phyloP scores from a whole-genome alignment of 1,140 invertebrate species.

The Meloidogyne chitwoodi region DNA sequence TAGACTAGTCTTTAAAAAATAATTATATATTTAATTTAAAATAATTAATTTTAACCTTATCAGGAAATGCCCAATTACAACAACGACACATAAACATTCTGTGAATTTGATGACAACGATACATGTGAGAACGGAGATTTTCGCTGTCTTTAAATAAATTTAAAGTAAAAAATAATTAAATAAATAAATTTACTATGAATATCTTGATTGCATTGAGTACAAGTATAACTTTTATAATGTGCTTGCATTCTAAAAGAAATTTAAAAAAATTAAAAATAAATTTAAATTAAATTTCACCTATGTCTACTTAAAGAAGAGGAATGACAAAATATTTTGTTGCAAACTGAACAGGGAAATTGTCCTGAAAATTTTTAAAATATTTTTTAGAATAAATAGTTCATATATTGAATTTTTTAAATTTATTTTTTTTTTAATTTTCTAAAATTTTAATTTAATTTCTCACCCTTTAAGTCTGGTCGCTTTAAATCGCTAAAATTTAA shows the following conservation, averaged over 20 bases:
- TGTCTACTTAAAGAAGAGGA: constrained; percentile 58
- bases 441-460: not conserved
- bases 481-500: constrained; percentile 44
- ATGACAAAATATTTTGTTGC: constrained; percentile 57
- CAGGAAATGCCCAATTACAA: constrained; percentile 60
- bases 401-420: not conserved
- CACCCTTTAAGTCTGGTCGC: constrained; percentile 57
- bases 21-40: not conserved
- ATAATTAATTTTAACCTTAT: constrained; percentile 28
- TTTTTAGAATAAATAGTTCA: not conserved
- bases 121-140: constrained; percentile 59
- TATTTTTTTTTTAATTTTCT: no score
- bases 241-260: constrained; percentile 51
- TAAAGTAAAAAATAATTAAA: not conserved
- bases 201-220: constrained; percentile 57
- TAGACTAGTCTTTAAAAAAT: constrained; percentile 43
- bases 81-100: constrained; percentile 60
- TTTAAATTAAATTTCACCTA: not conserved
- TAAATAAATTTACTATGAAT: constrained; percentile 56
- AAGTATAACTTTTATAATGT: constrained; percentile 60
- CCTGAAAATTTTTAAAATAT: constrained; percentile 32
- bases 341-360: constrained; percentile 58
- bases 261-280: not conserved
- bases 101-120: constrained; percentile 57
- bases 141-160: constrained; percentile 47